Conservation (phyloP, 2,113 vertebrate genomes). For the Rhinopomastus cyanomelas region DNA sequence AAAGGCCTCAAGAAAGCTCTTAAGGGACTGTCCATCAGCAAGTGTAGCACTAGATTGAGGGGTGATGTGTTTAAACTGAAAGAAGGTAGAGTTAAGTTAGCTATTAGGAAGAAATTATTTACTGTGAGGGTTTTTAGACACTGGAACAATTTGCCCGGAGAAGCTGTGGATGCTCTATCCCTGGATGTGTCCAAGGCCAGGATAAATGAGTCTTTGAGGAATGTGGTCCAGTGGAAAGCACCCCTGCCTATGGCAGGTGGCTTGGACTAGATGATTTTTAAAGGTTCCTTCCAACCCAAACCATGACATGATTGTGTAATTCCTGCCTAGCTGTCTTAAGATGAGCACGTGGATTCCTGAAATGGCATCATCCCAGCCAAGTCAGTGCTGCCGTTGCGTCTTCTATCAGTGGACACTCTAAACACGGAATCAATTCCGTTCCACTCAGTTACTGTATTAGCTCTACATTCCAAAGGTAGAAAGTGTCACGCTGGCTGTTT, state of each 20-base stretch:
- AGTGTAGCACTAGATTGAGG: neutral
- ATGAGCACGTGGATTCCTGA: neutral
- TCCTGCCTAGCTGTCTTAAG: neutral
- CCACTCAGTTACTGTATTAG: neutral
- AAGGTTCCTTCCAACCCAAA: neutral
- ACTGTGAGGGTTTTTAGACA: neutral
- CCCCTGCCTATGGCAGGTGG: neutral
- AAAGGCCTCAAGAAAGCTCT: neutral
- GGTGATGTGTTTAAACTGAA: neutral
- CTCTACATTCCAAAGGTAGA: neutral
- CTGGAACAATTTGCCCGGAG: neutral
- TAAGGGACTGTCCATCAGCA: neutral
- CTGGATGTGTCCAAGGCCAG: neutral
- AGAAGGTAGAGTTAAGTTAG: neutral
- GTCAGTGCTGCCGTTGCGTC: neutral
- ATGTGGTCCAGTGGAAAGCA: neutral
- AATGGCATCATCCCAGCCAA: neutral
- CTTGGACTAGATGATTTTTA: neutral
- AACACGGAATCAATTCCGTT: neutral
- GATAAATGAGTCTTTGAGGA: neutral
- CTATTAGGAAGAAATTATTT: neutral
- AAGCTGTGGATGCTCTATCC: neutral
- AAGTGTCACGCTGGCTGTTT: neutral
- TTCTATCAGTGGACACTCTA: neutral
- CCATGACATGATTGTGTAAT: neutral